These are phyloP conservation scores for Palythoa heliodiscus DNA, from an alignment of 92 coral and sea anemone genomes.

Conservation along the genomic window DNA sequence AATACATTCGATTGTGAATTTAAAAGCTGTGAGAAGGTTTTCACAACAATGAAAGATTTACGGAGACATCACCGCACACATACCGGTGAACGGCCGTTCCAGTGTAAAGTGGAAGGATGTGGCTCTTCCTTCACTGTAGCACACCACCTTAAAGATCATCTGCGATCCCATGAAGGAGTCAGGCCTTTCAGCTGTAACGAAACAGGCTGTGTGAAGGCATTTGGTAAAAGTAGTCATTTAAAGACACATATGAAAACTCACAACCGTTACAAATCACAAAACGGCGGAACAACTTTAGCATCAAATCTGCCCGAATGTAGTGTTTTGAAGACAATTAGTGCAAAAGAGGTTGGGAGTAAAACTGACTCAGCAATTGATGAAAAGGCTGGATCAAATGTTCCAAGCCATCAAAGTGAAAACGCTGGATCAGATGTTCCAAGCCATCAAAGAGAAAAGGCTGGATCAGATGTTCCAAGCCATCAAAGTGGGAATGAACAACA, in stretches of 20 bases:
- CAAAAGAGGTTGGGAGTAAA: background rate
- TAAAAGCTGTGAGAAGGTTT: slow-evolving; percentile 40
- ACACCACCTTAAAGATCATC: slow-evolving; percentile 50
- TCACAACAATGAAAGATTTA: slow-evolving; percentile 54
- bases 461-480: background rate
- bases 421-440: background rate
- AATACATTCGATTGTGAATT: slow-evolving; percentile 48
- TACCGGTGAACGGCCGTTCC: slow-evolving; percentile 49
- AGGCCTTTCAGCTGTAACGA: slow-evolving; percentile 41
- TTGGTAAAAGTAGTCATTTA: slow-evolving; percentile 22
- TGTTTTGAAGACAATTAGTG: background rate
- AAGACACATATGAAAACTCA: slow-evolving; percentile 44
- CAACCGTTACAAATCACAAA: slow-evolving; percentile 10
- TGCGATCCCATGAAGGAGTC: slow-evolving; percentile 49
- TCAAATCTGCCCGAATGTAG: background rate
- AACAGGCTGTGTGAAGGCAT: slow-evolving; percentile 45
- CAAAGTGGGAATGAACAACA: slow-evolving; percentile 3
- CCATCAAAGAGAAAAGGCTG: background rate
- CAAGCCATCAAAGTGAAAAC: background rate
- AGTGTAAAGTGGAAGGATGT: slow-evolving; percentile 46
- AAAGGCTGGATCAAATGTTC: background rate
- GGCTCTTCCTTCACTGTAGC: slow-evolving; percentile 42
- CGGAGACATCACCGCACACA: slow-evolving; percentile 42
- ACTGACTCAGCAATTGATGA: background rate
- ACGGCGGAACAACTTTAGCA: slow-evolving; percentile 1